These are phyloP conservation scores for Pseudeuparius sepicola DNA, from an alignment of 2,888 invertebrate species.

Conservation along the genomic window DNA sequence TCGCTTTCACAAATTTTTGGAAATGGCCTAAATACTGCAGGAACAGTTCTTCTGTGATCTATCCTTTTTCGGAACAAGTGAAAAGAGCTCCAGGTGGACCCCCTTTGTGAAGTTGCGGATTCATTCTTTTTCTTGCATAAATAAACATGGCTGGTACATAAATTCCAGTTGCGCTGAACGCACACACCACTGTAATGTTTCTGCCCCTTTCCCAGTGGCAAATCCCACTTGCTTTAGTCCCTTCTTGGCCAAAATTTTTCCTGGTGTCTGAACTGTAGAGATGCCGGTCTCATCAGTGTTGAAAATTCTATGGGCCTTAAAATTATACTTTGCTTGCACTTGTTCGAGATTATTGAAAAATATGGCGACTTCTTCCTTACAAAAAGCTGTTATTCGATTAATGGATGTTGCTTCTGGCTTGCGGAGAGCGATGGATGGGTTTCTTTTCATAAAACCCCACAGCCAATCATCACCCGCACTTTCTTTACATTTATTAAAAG, in stretches of 20 bases:
- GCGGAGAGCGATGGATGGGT: slow-evolving; percentile 6
- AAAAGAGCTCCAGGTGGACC: slow-evolving; percentile 18
- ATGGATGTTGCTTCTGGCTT: slow-evolving; percentile 15
- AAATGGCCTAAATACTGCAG: slow-evolving; percentile 20
- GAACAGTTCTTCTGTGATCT: slow-evolving; percentile 22
- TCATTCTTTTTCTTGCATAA: slow-evolving; percentile 16
- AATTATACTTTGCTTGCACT: slow-evolving; percentile 11
- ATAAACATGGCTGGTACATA: slow-evolving; percentile 19
- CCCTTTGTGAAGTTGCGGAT: slow-evolving; percentile 12
- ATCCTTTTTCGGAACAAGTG: slow-evolving; percentile 18
- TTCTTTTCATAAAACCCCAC: slow-evolving; percentile 8
- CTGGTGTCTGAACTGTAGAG: slow-evolving; percentile 11
- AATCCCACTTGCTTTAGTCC: slow-evolving; percentile 17
- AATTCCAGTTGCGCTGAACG: slow-evolving; percentile 15
- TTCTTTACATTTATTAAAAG: slow-evolving; percentile 10
- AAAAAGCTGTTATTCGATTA: slow-evolving; percentile 14
- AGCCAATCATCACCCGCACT: slow-evolving; percentile 12
- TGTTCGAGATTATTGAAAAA: slow-evolving; percentile 15
- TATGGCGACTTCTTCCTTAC: slow-evolving; percentile 13
- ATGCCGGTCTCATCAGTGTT: slow-evolving; percentile 9
- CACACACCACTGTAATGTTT: slow-evolving; percentile 15
- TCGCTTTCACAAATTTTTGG: too few species aligned
- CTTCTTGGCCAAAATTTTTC: slow-evolving; percentile 12
- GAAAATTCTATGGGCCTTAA: slow-evolving; percentile 12
- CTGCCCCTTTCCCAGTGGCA: slow-evolving; percentile 17